Base-by-base conservation (phyloP, 2,113 vertebrate genomes). In the Albula goreensis region DNA sequence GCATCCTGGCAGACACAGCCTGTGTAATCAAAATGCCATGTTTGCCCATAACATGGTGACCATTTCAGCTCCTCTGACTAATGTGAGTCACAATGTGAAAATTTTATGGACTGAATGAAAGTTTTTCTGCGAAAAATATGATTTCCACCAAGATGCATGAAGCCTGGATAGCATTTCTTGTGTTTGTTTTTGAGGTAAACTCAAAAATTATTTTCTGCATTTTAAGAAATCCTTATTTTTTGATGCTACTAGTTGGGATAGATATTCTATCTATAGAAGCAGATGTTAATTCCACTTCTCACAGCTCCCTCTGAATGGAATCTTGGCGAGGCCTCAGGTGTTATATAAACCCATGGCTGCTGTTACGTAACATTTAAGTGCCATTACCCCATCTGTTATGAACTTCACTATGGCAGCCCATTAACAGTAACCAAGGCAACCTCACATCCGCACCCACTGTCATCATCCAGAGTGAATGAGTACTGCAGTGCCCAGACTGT, bases 301-400 rank as follows among this genome's bases (percentile, higher is more conserved):
- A 41, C 83, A 3, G 52, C 51, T 50, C 15, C 19, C 41, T 57
- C 80, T 51, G 79, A 77, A 15, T 25, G 70, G 25, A 78, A 82
- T 83, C 5, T 87, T 85, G 63, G 77, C 51, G 5, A 74, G 13
- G 66, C 84, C 82, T 87, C 63, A 53, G 80, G 83, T 79, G 56
- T 88, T 85, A 52, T 48, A 83, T 85, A 88, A 85, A 77, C 50
- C 83, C 52, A 74, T n/a, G 12, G 66, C 66, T 57, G 52, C 83
- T 48, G 57, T 88, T 89, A 56, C 48, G 70, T 78, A 88, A 88
- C 60, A 51, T 5, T 19, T 50, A 52, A 52, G 22, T 77, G 83
- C 63, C 50, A 11, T 48, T 79, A 79, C 53, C 31, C 13, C 52
- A 50, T 74, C 52, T 48, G 8, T 52, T 79, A 50, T 53, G 25